These are phyloP conservation scores for Sarcophaga variegata DNA, from an alignment of 2,888 invertebrate species.

Conservation along the genomic window DNA sequence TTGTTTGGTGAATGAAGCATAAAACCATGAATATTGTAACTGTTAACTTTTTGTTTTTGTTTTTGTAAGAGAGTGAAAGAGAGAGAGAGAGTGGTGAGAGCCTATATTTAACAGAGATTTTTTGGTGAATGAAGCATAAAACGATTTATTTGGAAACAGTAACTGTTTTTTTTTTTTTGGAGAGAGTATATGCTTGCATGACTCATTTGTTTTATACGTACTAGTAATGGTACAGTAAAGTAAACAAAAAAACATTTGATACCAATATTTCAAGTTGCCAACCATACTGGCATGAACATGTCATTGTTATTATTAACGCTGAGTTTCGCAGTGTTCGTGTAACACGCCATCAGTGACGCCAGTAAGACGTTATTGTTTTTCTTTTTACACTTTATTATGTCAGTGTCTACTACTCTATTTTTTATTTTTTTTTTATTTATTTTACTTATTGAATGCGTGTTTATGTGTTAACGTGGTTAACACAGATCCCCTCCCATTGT, in stretches of 20 bases:
- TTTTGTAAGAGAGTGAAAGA: no score
- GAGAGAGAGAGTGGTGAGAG: no score
- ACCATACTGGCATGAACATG: conserved; percentile 31
- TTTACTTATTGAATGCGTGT: conserved; percentile 17
- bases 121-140: no score
- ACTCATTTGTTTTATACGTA: background rate
- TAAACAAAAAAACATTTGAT: background rate
- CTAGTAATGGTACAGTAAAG: background rate
- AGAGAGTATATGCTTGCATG: no score
- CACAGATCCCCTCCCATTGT: conserved; percentile 48
- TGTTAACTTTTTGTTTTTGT: no score
- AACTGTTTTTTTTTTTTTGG: no score
- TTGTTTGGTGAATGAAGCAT: background rate
- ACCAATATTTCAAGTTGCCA: conserved; percentile 20
- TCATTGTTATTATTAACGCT: conserved; percentile 22
- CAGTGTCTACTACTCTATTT: conserved; percentile 42
- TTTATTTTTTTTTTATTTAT: background rate
- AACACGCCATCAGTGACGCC: conserved; percentile 79
- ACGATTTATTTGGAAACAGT: no score
- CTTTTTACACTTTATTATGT: conserved; percentile 52
- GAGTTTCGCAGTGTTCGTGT: conserved; percentile 70
- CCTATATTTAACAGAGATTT: no score
- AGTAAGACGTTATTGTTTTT: conserved; percentile 73
- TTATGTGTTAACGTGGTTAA: conserved; percentile 3
- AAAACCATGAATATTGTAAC: no score